Base-by-base conservation (phyloP, 2,797 vertebrate species). In the Arnoldichthys spilopterus region DNA sequence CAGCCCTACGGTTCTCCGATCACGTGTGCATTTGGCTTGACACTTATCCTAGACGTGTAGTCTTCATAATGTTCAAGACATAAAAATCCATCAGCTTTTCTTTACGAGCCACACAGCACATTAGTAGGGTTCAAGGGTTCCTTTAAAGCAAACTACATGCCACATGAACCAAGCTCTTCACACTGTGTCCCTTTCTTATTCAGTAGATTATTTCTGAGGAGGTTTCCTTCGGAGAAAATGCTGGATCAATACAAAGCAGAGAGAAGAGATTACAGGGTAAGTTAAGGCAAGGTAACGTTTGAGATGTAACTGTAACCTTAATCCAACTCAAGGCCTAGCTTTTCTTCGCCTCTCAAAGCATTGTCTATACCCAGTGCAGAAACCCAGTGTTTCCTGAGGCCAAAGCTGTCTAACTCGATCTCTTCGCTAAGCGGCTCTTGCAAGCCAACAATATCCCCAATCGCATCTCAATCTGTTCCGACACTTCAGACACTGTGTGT, bases 401-500 rank as follows among this genome's bases (percentile, higher is more conserved):
- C 28, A 22, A 1, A 71, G 18, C 20, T 71, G 51, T 71, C 64
- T 47, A n/a, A 43, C 16, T 67, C 40, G 16, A 47, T 28, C 47
- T 47, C 43, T 11, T 22, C 43, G n/a, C 20, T 66, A 24, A 45
- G 30, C 22, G 68, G 56, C 3, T 22, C 30, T 74, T n/a, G 18
- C 24, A 68, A 22, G 28, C 13, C 67, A 74, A 59, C 37, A 26
- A 22, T 61, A 59, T 74, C 66, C 71, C 16, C 22, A 6, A 59
- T 51, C n/a, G 28, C 16, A 59, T 7, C 15, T 24, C 40, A 11
- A 34, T 24, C 64, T 47, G 24, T n/a, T 22, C 71, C 40, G 62
- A 49, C 51, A 32, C 30, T 72, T 66, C n/a, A 66, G 67, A 79
- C 54, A 62, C 70, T 18, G 6, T 24, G 59, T 37, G 56, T 18